Conservation (phyloP, 2,797 vertebrate genomes). For the Periophthalmus magnuspinnatus region DNA sequence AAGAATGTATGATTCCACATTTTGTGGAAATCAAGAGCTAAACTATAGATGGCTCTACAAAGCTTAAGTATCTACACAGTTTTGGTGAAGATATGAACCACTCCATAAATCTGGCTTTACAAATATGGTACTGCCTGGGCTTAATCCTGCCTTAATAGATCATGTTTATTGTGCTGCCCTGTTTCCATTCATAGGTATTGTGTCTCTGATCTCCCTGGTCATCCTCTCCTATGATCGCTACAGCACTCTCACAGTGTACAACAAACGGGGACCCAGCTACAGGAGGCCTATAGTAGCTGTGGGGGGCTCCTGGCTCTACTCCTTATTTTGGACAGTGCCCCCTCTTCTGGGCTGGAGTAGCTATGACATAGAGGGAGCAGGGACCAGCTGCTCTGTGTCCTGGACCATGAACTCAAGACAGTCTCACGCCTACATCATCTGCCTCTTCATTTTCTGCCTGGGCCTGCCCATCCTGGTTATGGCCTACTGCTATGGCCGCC, state of each 20-base stretch:
- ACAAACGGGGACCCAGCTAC: slow-evolving; percentile 76
- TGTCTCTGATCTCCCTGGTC: slow-evolving; percentile 87
- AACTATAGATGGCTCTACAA: background rate
- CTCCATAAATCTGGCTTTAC: background rate
- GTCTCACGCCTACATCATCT: slow-evolving; percentile 87
- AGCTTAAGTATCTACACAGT: background rate
- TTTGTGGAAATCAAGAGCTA: background rate
- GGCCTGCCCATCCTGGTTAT: slow-evolving; percentile 82
- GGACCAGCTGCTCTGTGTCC: slow-evolving; percentile 86
- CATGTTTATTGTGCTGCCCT: background rate
- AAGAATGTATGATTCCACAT: background rate
- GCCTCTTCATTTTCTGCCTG: slow-evolving; percentile 89
- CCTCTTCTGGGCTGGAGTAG: slow-evolving; percentile 90
- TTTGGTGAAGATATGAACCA: background rate
- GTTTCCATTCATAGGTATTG: slow-evolving; percentile 77
- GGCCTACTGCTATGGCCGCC: slow-evolving; percentile 86
- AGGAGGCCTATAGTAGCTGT: slow-evolving; percentile 83
- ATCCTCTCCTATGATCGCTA: slow-evolving; percentile 89
- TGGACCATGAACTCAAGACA: slow-evolving; percentile 80
- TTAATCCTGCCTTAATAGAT: background rate
- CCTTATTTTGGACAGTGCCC: slow-evolving; percentile 87
- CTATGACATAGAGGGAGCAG: slow-evolving; percentile 84
- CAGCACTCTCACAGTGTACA: slow-evolving; percentile 85
- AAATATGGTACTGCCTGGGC: background rate
- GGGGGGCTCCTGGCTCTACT: slow-evolving; percentile 84